phyloP scores from a whole-genome alignment of 2,888 invertebrate species.

The Heliconius aoede region DNA sequence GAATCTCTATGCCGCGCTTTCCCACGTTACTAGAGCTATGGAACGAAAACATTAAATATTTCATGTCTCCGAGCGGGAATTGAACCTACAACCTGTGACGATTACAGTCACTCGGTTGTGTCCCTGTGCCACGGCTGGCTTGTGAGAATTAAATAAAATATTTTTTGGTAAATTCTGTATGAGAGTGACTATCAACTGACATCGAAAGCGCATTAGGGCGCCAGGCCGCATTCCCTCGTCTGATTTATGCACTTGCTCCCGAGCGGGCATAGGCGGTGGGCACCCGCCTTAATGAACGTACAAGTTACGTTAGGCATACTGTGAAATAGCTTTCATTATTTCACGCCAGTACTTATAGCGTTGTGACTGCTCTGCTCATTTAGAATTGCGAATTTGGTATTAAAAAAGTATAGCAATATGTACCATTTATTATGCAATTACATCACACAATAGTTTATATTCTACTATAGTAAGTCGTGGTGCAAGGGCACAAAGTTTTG shows the following conservation, averaged over 20 bases:
- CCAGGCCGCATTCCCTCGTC: slow-evolving; percentile 73
- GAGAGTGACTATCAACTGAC: slow-evolving; percentile 74
- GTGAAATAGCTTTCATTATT: slow-evolving; percentile 77
- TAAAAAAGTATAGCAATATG: neutral
- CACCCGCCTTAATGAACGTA: slow-evolving; percentile 78
- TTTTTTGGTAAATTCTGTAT: slow-evolving; percentile 38
- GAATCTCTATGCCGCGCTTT: too few species aligned
- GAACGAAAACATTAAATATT: too few species aligned
- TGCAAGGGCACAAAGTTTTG: too few species aligned
- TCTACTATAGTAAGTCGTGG: too few species aligned
- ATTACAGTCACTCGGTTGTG: too few species aligned
- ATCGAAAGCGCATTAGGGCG: slow-evolving; percentile 82
- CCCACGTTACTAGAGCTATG: too few species aligned
- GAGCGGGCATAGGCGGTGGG: slow-evolving; percentile 66
- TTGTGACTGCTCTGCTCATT: slow-evolving; percentile 60
- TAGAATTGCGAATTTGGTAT: slow-evolving; percentile 9
- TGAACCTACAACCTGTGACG: too few species aligned
- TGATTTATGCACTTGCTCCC: slow-evolving; percentile 79
- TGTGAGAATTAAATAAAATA: too few species aligned
- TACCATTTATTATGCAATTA: too few species aligned
- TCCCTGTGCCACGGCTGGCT: too few species aligned
- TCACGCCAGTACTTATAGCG: slow-evolving; percentile 75
- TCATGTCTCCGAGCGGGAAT: too few species aligned
- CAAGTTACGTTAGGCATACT: slow-evolving; percentile 75
- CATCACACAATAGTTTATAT: too few species aligned